Base-by-base conservation (phyloP, 1,140 invertebrate species). In the Pararge aegeria region DNA sequence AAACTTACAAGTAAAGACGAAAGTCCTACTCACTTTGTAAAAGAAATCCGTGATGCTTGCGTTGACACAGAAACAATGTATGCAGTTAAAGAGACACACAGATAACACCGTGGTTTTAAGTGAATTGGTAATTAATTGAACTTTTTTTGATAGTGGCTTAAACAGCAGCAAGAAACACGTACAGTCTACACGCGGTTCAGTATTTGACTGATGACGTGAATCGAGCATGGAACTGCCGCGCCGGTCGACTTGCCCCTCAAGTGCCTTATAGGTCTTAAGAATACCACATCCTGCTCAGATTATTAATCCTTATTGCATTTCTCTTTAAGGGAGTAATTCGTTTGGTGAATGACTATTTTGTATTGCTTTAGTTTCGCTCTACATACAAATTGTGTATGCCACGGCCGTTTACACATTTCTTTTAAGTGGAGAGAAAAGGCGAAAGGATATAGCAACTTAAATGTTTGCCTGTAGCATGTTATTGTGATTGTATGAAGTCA, bases 381-480 rank as follows among this genome's bases (percentile, higher is more conserved):
- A 78, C 68, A 78, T 79, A 74, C 72, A 77, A 63, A 75, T 80
- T 75, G 80, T 82, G 80, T 85, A 76, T 84, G 75, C 77, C 75
- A 78, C 68, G 76, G 77, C 64, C 79, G 76, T 83, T 77, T 80
- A 81, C 73, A 76, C 81, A 83, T 80, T 84, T 86, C 83, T 85
- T 87, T 80, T 70, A 64, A 79, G 65, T 64, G 30, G 67, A 68
- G 81, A 83, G 83, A 84, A 83, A 86, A 86, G 78, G 78, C 82
- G 75, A 87, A 85, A 84, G 81, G 84, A 87, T 78, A 84, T 77
- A 58, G 61, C 67, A 55, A 61, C 66, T 64, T 68, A 57, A 38
- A 66, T 52, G 61, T 42, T 61, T 66, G 46, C 51, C 59, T 50
- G 46, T 12, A 18, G 30, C 44, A 20, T 56, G 46, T 55, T 30